A percentile compares a stretch with the other conserved stretches of the same genome.
Conservation (phyloP, 1,140 invertebrate species). For the Sesamia nonagrioides region DNA sequence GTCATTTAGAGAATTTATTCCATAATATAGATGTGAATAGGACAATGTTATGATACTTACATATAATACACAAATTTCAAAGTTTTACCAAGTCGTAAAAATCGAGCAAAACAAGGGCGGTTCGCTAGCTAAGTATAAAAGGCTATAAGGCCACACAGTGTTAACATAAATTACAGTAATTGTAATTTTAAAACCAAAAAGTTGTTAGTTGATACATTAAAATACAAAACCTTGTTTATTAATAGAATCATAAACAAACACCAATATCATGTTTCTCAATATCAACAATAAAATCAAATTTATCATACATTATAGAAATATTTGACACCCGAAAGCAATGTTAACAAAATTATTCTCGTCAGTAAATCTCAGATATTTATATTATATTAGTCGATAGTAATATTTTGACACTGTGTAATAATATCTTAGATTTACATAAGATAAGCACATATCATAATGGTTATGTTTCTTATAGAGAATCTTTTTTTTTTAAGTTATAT, state of each 20-base stretch:
- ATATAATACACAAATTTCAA: too few species aligned
- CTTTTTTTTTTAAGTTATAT: too few species aligned
- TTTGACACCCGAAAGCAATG: slow-evolving; percentile 24
- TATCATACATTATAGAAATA: slow-evolving; percentile 29
- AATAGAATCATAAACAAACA: slow-evolving; percentile 20
- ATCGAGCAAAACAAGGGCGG: too few species aligned
- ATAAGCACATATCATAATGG: background rate
- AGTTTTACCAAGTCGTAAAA: too few species aligned
- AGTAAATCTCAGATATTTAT: slow-evolving; percentile 26
- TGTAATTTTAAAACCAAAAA: background rate
- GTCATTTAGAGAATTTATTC: too few species aligned
- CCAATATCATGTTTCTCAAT: slow-evolving; percentile 17
- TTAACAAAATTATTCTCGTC: slow-evolving; percentile 15
- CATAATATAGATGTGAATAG: too few species aligned
- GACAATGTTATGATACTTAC: too few species aligned
- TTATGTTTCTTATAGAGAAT: background rate
- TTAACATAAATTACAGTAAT: background rate
- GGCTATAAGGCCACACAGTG: background rate
- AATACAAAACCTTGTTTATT: slow-evolving; percentile 8
- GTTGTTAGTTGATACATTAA: background rate
- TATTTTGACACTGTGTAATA: slow-evolving; percentile 25
- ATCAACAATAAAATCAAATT: slow-evolving; percentile 26
- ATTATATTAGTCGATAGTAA: slow-evolving; percentile 20
- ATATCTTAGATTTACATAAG: slow-evolving; percentile 1
- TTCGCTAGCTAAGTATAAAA: too few species aligned